A percentile compares a stretch with the other conserved stretches of the same genome.
These are phyloP conservation scores for Pogonophryne albipinna DNA, from an alignment of 2,797 vertebrate species.

Conservation along the genomic window DNA sequence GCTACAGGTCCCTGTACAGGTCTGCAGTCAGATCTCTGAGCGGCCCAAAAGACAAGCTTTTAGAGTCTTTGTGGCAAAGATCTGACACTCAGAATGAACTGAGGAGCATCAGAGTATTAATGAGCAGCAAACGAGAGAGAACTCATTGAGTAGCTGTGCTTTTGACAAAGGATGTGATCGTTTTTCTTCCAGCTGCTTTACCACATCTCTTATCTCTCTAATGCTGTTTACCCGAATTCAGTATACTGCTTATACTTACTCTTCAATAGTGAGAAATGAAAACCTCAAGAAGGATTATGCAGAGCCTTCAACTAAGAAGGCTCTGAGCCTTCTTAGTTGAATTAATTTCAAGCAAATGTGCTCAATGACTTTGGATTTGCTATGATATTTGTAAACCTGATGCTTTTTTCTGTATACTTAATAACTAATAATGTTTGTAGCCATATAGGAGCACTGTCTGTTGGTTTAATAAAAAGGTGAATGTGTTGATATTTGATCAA, in stretches of 20 bases:
- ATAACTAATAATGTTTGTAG: not conserved
- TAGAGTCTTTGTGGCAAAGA: conserved; percentile 26
- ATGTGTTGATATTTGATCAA: not conserved
- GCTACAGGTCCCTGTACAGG: conserved; percentile 63
- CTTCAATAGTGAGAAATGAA: not conserved
- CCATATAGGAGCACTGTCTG: not conserved
- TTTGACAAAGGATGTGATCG: conserved; percentile 7
- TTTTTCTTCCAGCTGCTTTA: conserved; percentile 20
- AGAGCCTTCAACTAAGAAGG: too few relatives aligned
- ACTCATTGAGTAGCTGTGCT: not conserved
- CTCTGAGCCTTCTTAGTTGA: too few relatives aligned
- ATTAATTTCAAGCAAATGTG: not conserved
- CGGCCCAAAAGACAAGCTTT: conserved; percentile 36
- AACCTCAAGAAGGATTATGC: not conserved
- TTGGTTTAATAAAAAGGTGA: not conserved
- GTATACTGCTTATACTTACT: too few relatives aligned
- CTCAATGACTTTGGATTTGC: not conserved
- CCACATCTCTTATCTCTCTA: not conserved
- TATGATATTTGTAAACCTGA: not conserved
- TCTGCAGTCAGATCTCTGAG: conserved; percentile 46
- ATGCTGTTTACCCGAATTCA: not conserved
- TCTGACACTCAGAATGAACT: conserved; percentile 25
- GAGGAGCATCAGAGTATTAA: conserved; percentile 11
- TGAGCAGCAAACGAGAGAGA: not conserved
- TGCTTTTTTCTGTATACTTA: not conserved